These are phyloP conservation scores for Pelagia noctiluca DNA, from an alignment of 30 jellyfish, hydroid and myxozoan species.

Conservation along the genomic window DNA sequence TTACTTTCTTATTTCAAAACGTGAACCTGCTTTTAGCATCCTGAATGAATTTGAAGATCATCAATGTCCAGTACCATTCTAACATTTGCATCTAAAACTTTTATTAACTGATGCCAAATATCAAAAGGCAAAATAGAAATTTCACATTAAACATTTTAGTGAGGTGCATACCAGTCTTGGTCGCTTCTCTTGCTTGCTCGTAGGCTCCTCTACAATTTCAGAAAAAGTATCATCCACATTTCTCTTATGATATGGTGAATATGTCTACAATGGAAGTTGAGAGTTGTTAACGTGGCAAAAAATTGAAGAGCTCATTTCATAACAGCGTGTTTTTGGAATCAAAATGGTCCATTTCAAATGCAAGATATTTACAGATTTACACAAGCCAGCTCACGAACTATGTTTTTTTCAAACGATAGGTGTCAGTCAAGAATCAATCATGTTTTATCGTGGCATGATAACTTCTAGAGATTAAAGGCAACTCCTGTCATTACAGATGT, in stretches of 20 bases:
- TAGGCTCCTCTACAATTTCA: slow-evolving; percentile 25
- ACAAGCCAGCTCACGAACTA: slow-evolving; percentile 19
- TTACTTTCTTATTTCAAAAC: slow-evolving; percentile 11
- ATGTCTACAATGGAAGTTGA: slow-evolving; percentile 21
- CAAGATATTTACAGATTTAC: slow-evolving; percentile 6
- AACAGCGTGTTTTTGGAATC: slow-evolving; percentile 17
- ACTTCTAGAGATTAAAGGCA: slow-evolving; percentile 16
- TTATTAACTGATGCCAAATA: not conserved
- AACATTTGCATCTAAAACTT: slow-evolving; percentile 1
- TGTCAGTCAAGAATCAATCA: slow-evolving; percentile 3
- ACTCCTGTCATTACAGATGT: not conserved
- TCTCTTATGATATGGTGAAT: slow-evolving; percentile 29
- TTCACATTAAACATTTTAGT: slow-evolving; percentile 28
- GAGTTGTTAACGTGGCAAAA: not conserved
- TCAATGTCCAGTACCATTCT: slow-evolving; percentile 35
- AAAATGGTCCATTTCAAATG: slow-evolving; percentile 9
- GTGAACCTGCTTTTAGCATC: slow-evolving; percentile 18
- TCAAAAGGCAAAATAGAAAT: slow-evolving; percentile 8
- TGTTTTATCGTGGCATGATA: slow-evolving; percentile 18
- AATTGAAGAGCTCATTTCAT: slow-evolving; percentile 19
- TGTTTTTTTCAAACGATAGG: not conserved
- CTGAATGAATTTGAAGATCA: slow-evolving; percentile 18
- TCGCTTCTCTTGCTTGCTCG: slow-evolving; percentile 43
- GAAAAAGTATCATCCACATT: slow-evolving; percentile 50
- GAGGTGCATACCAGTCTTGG: slow-evolving; percentile 60